These are phyloP conservation scores for Hipparchia semele DNA, from an alignment of 2,888 invertebrate genomes.

Conservation along the genomic window DNA sequence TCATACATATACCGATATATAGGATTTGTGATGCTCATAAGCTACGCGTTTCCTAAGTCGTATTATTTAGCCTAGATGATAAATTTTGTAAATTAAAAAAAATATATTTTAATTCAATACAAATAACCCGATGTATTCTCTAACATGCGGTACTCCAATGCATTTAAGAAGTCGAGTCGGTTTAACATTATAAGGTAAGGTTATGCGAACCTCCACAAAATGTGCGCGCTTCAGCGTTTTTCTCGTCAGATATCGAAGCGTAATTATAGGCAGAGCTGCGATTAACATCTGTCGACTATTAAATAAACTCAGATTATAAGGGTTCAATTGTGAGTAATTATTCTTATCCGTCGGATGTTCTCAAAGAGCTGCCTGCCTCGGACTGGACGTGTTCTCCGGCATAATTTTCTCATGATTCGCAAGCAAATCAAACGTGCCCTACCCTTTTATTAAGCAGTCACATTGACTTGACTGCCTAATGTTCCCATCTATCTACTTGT, in stretches of 20 bases:
- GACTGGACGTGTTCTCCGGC: conserved; percentile 58
- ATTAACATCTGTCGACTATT: conserved; percentile 83
- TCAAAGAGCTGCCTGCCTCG: conserved; percentile 68
- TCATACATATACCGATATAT: too few species aligned
- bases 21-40: too few species aligned
- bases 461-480: conserved; percentile 72
- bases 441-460: conserved; percentile 79
- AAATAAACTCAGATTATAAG: conserved; percentile 80
- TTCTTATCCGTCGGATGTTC: conserved; percentile 82
- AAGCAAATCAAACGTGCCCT: conserved; percentile 74
- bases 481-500: conserved; percentile 55
- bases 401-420: conserved; percentile 82
- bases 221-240: conserved; percentile 66
- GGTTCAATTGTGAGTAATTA: conserved; percentile 83
- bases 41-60: too few species aligned
- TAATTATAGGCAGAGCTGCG: conserved; percentile 77
- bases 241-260: conserved; percentile 75
- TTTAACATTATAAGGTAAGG: conserved; percentile 51
- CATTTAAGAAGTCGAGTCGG: conserved; percentile 18
- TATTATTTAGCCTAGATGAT: too few species aligned
- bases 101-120: background rate
- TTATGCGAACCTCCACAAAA: conserved; percentile 53
- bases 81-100: background rate
- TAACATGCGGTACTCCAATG: conserved; percentile 20
- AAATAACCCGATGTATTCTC: background rate